A percentile compares a stretch with the other conserved stretches of the same genome.
These are phyloP conservation scores for Spongia lamella DNA, from an alignment of 37 sponge, comb jelly and placozoan genomes.

Conservation along the genomic window DNA sequence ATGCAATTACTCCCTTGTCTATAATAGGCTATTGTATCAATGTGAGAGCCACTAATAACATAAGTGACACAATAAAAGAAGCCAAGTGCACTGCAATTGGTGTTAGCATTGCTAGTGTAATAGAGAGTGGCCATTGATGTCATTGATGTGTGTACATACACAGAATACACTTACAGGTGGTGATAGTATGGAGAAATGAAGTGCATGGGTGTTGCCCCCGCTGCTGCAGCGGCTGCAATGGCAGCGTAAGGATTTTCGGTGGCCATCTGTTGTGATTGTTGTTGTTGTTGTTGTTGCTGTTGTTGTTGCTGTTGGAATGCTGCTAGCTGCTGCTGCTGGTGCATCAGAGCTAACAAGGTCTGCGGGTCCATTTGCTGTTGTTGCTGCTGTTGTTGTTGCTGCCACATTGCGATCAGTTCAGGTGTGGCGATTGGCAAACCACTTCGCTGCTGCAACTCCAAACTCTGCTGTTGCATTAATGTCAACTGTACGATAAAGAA, in stretches of 20 bases:
- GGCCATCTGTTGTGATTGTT: constrained; percentile 10
- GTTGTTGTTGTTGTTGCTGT: constrained; percentile 46
- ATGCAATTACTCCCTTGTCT: too few relatives aligned
- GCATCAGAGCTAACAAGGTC: constrained; percentile 16
- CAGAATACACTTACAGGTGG: too few relatives aligned
- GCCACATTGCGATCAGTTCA: constrained; percentile 8
- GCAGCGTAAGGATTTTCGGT: background rate
- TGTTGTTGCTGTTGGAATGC: constrained; percentile 35
- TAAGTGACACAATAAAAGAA: too few relatives aligned
- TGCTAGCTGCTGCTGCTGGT: constrained; percentile 38
- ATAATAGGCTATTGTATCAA: too few relatives aligned
- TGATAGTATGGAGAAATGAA: too few relatives aligned
- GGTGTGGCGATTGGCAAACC: background rate
- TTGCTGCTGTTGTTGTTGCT: background rate
- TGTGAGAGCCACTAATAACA: too few relatives aligned
- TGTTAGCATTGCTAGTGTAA: too few relatives aligned
- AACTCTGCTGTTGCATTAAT: too few relatives aligned
- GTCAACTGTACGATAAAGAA: too few relatives aligned
- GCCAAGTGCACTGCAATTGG: too few relatives aligned
- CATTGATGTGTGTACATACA: too few relatives aligned
- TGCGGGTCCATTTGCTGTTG: constrained; percentile 34
- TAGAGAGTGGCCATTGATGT: too few relatives aligned
- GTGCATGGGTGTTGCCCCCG: background rate
- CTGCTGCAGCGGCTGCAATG: background rate
- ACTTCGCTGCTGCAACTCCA: constrained; percentile 21